Evolutionary conservation across 2,888 invertebrate species (phyloP).

Genomic region (Amblyteles armatorius): DNA sequence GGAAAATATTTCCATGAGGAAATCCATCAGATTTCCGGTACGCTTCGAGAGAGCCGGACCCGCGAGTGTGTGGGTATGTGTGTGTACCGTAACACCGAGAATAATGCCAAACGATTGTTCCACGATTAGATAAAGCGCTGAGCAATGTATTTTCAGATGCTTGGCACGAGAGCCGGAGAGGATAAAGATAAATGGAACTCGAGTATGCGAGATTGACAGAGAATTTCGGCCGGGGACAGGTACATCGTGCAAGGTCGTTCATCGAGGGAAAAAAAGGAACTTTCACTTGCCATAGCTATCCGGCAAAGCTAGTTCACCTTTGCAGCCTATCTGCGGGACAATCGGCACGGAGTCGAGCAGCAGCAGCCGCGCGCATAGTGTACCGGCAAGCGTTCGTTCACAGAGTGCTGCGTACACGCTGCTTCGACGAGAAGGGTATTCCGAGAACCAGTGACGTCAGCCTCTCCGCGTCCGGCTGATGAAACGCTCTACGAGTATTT

Average conservation of each 20-base stretch:
- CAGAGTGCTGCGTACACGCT: background rate
- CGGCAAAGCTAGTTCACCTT: constrained; percentile 15
- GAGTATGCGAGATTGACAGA: background rate
- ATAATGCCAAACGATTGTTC: constrained; percentile 16
- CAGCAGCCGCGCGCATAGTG: background rate
- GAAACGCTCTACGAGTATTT: constrained; percentile 57
- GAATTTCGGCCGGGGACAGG: background rate
- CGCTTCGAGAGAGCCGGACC: background rate
- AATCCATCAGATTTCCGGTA: constrained; percentile 2
- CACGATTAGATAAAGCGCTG: constrained; percentile 36
- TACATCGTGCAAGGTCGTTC: constrained; percentile 38
- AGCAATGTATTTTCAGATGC: constrained; percentile 33
- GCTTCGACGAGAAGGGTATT: constrained; percentile 49
- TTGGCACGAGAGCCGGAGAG: constrained; percentile 29
- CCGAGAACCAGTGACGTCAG: constrained; percentile 64
- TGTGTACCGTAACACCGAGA: background rate
- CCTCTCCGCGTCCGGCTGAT: constrained; percentile 55
- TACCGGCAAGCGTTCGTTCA: constrained; percentile 17
- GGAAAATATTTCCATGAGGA: constrained; percentile 11
- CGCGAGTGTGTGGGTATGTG: background rate
- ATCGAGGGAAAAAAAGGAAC: constrained; percentile 2
- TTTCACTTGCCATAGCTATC: constrained; percentile 45
- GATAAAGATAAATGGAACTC: background rate
- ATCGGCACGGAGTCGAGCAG: background rate
- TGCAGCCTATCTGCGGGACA: constrained; percentile 12